Base-by-base conservation (phyloP, 2,113 vertebrate genomes). In the Catharus fuscescens region DNA sequence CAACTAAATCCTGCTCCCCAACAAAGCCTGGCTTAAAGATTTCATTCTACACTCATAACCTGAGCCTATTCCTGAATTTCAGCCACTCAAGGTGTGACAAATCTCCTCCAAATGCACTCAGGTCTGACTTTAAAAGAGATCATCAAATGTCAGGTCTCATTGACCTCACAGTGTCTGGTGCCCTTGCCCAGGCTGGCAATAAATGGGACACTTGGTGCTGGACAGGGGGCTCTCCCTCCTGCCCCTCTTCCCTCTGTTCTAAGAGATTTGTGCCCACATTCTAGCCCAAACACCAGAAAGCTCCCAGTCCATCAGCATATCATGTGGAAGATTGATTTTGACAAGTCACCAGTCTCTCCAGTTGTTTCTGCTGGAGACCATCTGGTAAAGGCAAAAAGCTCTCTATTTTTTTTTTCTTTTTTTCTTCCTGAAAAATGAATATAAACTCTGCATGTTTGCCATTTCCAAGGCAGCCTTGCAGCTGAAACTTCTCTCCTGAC, bases 401-500 rank as follows among this genome's bases (percentile, higher is more conserved):
- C 9, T 11, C 3, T 5, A 1, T 6, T 28, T 12, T 14, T 28
- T 24, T 29, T 11, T 0, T 1, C 1, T 6, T 2, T 14, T 14
- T 36, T 56, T 5, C 1, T 3, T 3, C 7, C 1, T 2, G 3
- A 40, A 91, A 91, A 70, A 91, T 42, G 36, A 64, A 23, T 1
- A 50, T 36, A 24, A 91, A 56, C 10, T 50, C 25, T 56, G 6
- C 9, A 11, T 1, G 1, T 91, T 84, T 77, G 40, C 64, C 44
- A 29, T 44, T 86, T 36, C 66, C 28, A 47, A 38, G 59, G 48
- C 44, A 91, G 31, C 25, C 54, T 50, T 0, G 1, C 19, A 78
- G 34, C 48, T 62, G 44, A 45, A 76, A 56, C 18, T 8, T 81
- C 73, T 65, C 57, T 9, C 36, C n/a, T 2, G 13, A 23, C 54